phyloP scores from a whole-genome alignment of 2,113 vertebrate genomes.

The Zosterops lateralis region DNA sequence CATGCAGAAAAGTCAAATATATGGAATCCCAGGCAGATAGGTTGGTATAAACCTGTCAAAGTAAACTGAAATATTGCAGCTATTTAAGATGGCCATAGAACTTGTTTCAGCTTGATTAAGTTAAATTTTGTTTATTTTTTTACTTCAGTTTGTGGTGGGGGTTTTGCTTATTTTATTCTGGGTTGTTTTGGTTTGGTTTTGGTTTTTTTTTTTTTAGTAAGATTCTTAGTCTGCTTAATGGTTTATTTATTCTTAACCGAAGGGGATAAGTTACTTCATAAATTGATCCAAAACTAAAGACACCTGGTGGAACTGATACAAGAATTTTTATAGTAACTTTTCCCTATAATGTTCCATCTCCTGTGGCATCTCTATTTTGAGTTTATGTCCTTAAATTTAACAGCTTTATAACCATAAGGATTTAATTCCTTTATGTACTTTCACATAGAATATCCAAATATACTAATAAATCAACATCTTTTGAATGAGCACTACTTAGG shows the following conservation, averaged over 20 bases:
- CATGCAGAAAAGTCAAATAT: not conserved
- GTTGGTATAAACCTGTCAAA: not conserved
- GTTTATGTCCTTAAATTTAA: not conserved
- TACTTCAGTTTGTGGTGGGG: not conserved
- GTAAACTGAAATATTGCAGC: not conserved
- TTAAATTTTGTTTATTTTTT: not conserved
- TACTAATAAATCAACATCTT: not conserved
- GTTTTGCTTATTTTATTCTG: not conserved
- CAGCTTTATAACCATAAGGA: not conserved
- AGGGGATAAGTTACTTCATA: not conserved
- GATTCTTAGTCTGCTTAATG: not conserved
- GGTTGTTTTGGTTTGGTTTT: not conserved
- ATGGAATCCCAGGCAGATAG: not conserved
- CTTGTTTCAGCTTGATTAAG: not conserved
- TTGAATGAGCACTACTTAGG: not conserved
- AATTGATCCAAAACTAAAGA: conserved; percentile 28
- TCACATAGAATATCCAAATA: not conserved
- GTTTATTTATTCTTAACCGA: not conserved
- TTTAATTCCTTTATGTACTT: not conserved
- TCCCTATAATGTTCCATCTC: conserved; percentile 33
- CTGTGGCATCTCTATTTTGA: not conserved
- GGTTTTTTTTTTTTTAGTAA: not conserved
- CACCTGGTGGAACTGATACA: conserved; percentile 11
- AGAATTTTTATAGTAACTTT: not conserved
- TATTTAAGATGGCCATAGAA: not conserved